Evolutionary conservation across 2,797 vertebrate genomes (phyloP).

Genomic region (Schizopygopsis pylzovi): DNA sequence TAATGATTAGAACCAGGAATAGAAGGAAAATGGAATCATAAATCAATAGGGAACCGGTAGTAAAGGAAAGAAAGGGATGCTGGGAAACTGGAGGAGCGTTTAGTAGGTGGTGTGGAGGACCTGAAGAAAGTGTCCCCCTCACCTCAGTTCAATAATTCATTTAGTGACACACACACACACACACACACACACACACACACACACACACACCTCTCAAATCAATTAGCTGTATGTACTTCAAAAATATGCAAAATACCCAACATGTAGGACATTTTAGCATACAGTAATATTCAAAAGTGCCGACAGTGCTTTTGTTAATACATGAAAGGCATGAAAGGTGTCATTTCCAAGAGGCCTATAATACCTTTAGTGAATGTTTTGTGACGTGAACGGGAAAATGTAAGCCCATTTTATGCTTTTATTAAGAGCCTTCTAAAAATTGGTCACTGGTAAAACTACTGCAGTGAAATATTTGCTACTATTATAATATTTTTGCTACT

Average conservation of each 20-base stretch:
- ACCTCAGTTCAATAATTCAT: constrained; percentile 67
- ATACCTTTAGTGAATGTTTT: background rate
- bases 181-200: constrained; percentile 43
- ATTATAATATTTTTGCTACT: background rate
- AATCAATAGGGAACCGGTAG: constrained; percentile 22
- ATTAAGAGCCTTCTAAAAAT: background rate
- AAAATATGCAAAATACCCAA: constrained; percentile 31
- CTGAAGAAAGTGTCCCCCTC: constrained; percentile 42
- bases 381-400: background rate
- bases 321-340: constrained; percentile 1
- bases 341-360: constrained; percentile 7
- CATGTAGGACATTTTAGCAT: background rate
- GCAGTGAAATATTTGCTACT: background rate
- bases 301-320: background rate
- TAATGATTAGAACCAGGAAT: constrained; percentile 31
- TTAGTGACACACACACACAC: constrained; percentile 62
- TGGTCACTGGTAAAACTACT: background rate
- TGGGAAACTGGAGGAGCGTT: constrained; percentile 35
- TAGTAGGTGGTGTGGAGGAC: constrained; percentile 42
- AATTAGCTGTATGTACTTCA: constrained; percentile 25
- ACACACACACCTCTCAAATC: constrained; percentile 32
- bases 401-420: background rate
- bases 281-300: constrained; percentile 5
- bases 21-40: constrained; percentile 14
- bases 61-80: constrained; percentile 39